Conservation (phyloP, 2,888 invertebrate species). For the Campopleginae sp. region DNA sequence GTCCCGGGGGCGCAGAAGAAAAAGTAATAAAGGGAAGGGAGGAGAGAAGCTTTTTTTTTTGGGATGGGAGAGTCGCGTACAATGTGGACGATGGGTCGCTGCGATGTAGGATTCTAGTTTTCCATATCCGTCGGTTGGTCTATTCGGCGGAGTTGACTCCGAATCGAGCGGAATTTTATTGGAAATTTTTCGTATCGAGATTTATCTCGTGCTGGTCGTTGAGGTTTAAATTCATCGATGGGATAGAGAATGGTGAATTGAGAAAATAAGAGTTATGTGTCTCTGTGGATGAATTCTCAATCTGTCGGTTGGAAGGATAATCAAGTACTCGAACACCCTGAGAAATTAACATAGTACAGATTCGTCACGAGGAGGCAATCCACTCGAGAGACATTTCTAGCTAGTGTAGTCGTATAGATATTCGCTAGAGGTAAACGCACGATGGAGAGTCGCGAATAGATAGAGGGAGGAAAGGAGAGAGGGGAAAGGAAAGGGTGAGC, state of each 20-base stretch:
- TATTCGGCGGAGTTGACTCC: not conserved
- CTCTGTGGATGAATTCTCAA: conserved; percentile 1
- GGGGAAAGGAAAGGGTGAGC: not conserved
- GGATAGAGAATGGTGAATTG: not conserved
- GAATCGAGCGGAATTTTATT: not conserved
- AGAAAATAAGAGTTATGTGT: not conserved
- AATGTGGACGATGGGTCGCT: conserved; percentile 3
- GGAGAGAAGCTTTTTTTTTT: conserved; percentile 15
- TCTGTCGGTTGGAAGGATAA: conserved; percentile 10
- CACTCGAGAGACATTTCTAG: conserved; percentile 6
- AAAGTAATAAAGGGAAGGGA: conserved; percentile 8
- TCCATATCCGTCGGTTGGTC: not conserved
- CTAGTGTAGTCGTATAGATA: not conserved
- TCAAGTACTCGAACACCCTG: conserved; percentile 13
- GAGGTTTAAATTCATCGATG: not conserved
- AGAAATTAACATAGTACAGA: conserved; percentile 14
- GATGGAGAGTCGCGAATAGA: conserved; percentile 12
- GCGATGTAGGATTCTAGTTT: conserved; percentile 13
- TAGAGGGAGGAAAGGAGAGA: not conserved
- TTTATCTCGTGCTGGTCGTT: not conserved
- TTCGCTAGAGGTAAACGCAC: conserved; percentile 7
- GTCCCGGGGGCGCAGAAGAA: conserved; percentile 18
- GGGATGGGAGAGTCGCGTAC: not conserved
- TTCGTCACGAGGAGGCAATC: conserved; percentile 16
- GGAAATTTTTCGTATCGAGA: not conserved